Percentiles rank a stretch among this genome's conserved stretches.
phyloP scores from a whole-genome alignment of 1,140 invertebrate genomes.

The Gonatopus flavifemur region DNA sequence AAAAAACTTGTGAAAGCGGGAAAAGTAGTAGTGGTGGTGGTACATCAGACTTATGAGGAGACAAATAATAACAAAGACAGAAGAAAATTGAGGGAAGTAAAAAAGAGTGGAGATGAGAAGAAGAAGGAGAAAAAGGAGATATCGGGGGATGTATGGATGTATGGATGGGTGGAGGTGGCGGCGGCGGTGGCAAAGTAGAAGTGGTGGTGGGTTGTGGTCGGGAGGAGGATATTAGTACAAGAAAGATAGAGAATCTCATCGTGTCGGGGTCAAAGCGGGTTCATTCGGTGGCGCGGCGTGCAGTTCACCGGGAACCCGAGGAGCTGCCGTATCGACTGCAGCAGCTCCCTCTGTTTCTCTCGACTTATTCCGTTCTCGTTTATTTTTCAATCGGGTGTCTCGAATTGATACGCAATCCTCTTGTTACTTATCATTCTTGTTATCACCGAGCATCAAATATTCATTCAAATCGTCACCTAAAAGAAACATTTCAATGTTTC shows the following conservation, averaged over 20 bases:
- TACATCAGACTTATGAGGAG: too few species aligned
- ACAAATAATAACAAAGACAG: background rate
- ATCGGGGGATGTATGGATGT: background rate
- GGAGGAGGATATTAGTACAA: constrained; percentile 3
- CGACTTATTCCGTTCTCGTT: too few species aligned
- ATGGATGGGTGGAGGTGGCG: background rate
- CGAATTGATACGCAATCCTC: too few species aligned
- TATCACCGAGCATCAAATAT: too few species aligned
- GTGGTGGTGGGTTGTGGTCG: constrained; percentile 4
- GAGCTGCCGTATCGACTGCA: constrained; percentile 4
- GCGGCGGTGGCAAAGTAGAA: too few species aligned
- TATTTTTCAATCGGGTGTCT: too few species aligned
- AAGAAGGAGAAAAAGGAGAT: background rate
- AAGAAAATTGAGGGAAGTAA: background rate
- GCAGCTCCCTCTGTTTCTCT: background rate
- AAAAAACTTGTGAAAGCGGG: too few species aligned
- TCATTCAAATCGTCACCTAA: too few species aligned
- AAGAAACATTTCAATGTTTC: too few species aligned
- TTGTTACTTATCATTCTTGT: too few species aligned
- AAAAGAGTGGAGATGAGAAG: background rate
- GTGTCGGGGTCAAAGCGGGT: constrained; percentile 37
- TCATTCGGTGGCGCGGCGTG: constrained; percentile 39
- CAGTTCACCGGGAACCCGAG: constrained; percentile 20
- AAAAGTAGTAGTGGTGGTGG: background rate
- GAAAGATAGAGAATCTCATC: background rate